Evolutionary conservation across 2,888 invertebrate species (phyloP).

Genomic region (Gymnoscelis rufifasciata): DNA sequence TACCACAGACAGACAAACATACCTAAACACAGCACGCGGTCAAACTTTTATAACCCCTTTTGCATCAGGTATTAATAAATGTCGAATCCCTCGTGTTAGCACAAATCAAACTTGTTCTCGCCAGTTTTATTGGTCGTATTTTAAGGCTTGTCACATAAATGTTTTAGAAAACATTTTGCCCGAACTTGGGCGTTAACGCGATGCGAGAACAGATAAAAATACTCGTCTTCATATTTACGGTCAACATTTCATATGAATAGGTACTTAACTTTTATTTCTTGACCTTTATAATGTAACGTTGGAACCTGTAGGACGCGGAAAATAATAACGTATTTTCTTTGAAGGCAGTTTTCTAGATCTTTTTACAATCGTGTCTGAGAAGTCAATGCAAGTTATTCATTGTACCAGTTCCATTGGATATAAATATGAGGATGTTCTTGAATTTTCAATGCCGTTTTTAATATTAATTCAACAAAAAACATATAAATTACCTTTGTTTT

Average conservation of each 20-base stretch:
- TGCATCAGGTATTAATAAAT: too few relatives aligned
- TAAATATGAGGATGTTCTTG: too few relatives aligned
- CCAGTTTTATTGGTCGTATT: conserved; percentile 25
- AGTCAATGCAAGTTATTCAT: background rate
- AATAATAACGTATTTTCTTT: conserved; percentile 4
- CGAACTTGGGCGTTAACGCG: conserved; percentile 24
- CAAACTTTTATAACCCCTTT: too few relatives aligned
- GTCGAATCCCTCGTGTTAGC: background rate
- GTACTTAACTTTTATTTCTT: conserved; percentile 7
- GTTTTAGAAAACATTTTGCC: conserved; percentile 22
- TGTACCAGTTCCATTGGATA: too few relatives aligned
- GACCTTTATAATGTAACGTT: conserved; percentile 9
- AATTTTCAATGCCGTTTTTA: too few relatives aligned
- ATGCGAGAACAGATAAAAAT: conserved; percentile 23
- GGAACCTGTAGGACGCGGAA: conserved; percentile 7
- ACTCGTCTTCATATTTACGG: conserved; percentile 22
- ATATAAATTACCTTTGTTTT: too few relatives aligned
- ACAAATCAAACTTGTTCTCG: conserved; percentile 18
- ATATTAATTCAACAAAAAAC: too few relatives aligned
- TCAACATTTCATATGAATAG: conserved; percentile 7
- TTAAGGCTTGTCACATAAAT: conserved; percentile 27
- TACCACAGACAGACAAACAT: too few relatives aligned
- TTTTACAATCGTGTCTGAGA: background rate
- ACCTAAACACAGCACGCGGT: too few relatives aligned
- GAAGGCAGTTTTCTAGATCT: background rate